These are phyloP conservation scores for Chroicocephalus ridibundus DNA, from an alignment of 2,113 vertebrate species.

Conservation along the genomic window DNA sequence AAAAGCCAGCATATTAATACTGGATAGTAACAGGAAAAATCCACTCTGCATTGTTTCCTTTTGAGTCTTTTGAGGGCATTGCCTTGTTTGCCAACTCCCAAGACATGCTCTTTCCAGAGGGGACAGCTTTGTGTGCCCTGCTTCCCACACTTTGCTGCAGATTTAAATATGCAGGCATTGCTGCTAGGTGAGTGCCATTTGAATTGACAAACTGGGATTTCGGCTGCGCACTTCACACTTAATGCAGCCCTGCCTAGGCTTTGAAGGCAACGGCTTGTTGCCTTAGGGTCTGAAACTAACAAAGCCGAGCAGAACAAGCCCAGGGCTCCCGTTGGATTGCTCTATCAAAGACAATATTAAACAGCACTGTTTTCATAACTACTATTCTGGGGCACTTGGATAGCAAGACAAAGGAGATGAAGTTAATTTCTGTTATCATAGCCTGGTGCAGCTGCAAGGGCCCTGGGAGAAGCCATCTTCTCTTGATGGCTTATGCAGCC, in stretches of 20 bases:
- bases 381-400: conserved; percentile 64
- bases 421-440: conserved; percentile 72
- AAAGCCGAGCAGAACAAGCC: conserved; percentile 66
- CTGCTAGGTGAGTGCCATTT: conserved; percentile 58
- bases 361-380: conserved; percentile 70
- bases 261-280: conserved; percentile 69
- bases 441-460: conserved; percentile 36
- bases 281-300: conserved; percentile 75
- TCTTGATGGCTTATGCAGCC: conserved; percentile 46
- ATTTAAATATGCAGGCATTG: conserved; percentile 41
- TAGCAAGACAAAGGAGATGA: conserved; percentile 48
- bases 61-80: background rate
- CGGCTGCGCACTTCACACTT: background rate
- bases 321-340: conserved; percentile 66
- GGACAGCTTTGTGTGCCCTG: background rate
- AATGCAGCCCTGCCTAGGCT: conserved; percentile 55
- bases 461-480: conserved; percentile 59
- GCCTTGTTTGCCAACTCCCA: background rate
- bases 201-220: conserved; percentile 75
- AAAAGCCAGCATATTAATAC: background rate
- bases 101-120: background rate
- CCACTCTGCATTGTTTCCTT: background rate
- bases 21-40: background rate
- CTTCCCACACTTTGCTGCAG: conserved; percentile 10
- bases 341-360: conserved; percentile 77